Base-by-base conservation (phyloP, 1,140 invertebrate species). In the Lethocerus indicus region DNA sequence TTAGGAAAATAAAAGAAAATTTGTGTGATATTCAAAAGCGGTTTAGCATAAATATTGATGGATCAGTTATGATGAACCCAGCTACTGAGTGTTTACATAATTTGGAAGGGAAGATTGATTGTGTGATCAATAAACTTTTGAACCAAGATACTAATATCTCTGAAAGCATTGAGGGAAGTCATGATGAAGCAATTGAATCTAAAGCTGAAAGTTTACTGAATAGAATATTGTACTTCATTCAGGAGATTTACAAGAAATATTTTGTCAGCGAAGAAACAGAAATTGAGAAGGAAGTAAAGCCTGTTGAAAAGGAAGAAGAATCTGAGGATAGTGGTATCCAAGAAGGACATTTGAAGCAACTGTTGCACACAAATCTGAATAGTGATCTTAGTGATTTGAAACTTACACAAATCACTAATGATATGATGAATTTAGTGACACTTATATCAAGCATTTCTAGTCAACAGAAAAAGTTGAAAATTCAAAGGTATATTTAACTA, bases 231-330 rank as follows among this genome's bases (percentile, higher is more conserved):
- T 52, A 81, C 6, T 64, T 71, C 0, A 69, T 86, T 49, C 80
- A 86, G 60, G 74, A 76, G 40, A 64, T 83, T 32, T 80, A 76
- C 56, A 84, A 85, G 60, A 35, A n/a, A n/a, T 40, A 16, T 16
- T 40, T 12, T 42, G 54, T 54, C n/a, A n/a, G n/a, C n/a, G n/a
- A n/a, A 42, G 49, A 50, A 43, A 37, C 50, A 47, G 21, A 54
- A 43, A 58, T 47, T 51, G 64, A 70, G 12, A 58, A 70, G 49
- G 58, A 65, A 50, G 61, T 62, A 36, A 60, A 49, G 27, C 21
- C 41, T 12, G 62, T 66, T 44, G 61, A 63, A 32, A 56, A 64
- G 23, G 62, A 66, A 25, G 59, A 65, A 26, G 62, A 67, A 41
- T 59, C 64, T 23, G 62, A 64, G 27, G 52, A 58, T 21, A 60